These are phyloP conservation scores for Sphecodes monilicornis DNA, from an alignment of 2,888 invertebrate species.

Conservation along the genomic window DNA sequence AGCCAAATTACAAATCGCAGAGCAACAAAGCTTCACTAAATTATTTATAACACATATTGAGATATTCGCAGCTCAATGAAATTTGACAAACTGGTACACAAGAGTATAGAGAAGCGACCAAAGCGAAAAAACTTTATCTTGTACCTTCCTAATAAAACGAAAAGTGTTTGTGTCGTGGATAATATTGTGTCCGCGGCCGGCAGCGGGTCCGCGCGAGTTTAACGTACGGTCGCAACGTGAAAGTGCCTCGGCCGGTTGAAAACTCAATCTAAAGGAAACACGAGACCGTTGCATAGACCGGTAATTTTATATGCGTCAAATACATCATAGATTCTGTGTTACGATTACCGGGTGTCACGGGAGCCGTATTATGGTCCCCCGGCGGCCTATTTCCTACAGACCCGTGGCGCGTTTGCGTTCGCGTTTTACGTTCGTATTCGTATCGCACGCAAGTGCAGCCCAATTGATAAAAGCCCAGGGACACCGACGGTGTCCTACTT, in stretches of 20 bases:
- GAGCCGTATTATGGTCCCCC: slow-evolving; percentile 45
- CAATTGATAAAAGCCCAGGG: slow-evolving; percentile 68
- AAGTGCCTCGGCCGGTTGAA: slow-evolving; percentile 53
- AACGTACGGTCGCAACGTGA: slow-evolving; percentile 45
- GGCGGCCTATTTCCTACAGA: slow-evolving; percentile 51
- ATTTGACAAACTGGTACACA: not conserved
- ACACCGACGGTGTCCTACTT: slow-evolving; percentile 39
- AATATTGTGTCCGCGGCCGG: slow-evolving; percentile 6
- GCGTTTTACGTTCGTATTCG: not conserved
- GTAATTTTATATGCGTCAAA: slow-evolving; percentile 60
- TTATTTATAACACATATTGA: not conserved
- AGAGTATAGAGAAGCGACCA: not conserved
- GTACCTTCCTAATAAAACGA: not conserved
- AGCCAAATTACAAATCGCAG: no score
- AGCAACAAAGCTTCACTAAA: not conserved
- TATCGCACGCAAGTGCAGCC: slow-evolving; percentile 58
- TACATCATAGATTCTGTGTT: slow-evolving; percentile 50
- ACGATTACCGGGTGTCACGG: slow-evolving; percentile 53
- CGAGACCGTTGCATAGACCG: slow-evolving; percentile 48
- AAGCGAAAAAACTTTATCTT: not conserved
- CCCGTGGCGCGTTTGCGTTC: slow-evolving; percentile 31
- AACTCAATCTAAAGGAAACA: slow-evolving; percentile 61
- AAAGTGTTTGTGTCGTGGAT: slow-evolving; percentile 1
- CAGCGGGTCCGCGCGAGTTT: slow-evolving; percentile 40
- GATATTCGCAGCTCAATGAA: not conserved